These are phyloP conservation scores for Euplexia lucipara DNA, from an alignment of 2,888 invertebrate species.

Conservation along the genomic window DNA sequence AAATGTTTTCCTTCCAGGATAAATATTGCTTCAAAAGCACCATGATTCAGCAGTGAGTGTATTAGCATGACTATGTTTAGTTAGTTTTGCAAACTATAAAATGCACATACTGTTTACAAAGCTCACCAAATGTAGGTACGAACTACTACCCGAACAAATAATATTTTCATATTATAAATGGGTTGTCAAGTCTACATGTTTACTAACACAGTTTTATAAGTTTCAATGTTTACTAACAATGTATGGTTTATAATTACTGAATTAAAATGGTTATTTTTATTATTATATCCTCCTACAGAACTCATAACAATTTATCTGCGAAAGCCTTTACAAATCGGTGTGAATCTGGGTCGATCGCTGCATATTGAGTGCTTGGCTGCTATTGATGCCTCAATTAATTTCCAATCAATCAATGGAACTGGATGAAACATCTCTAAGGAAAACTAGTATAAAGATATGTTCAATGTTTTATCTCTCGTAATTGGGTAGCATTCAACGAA, in stretches of 20 bases:
- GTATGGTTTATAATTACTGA: too few species aligned
- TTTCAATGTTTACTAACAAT: too few species aligned
- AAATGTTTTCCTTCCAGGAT: slow-evolving; percentile 33
- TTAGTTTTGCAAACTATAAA: slow-evolving; percentile 14
- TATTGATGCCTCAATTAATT: slow-evolving; percentile 28
- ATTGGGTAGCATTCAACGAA: not conserved
- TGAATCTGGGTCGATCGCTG: slow-evolving; percentile 10
- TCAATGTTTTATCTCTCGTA: not conserved
- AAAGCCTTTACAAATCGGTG: slow-evolving; percentile 21
- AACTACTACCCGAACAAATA: not conserved
- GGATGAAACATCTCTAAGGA: not conserved
- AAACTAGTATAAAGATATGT: not conserved
- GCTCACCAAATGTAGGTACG: not conserved
- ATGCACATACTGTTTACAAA: slow-evolving; percentile 4
- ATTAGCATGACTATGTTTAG: slow-evolving; percentile 3
- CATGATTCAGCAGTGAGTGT: slow-evolving; percentile 19
- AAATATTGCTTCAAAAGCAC: slow-evolving; percentile 4
- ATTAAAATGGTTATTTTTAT: too few species aligned
- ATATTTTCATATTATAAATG: not conserved
- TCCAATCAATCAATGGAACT: slow-evolving; percentile 7
- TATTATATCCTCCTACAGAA: too few species aligned
- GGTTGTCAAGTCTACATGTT: too few species aligned
- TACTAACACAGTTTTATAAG: too few species aligned
- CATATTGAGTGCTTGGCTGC: not conserved
- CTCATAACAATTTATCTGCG: slow-evolving; percentile 17